Conservation (phyloP, 2,888 invertebrate genomes). For the Hirtodrosophila duncani region DNA sequence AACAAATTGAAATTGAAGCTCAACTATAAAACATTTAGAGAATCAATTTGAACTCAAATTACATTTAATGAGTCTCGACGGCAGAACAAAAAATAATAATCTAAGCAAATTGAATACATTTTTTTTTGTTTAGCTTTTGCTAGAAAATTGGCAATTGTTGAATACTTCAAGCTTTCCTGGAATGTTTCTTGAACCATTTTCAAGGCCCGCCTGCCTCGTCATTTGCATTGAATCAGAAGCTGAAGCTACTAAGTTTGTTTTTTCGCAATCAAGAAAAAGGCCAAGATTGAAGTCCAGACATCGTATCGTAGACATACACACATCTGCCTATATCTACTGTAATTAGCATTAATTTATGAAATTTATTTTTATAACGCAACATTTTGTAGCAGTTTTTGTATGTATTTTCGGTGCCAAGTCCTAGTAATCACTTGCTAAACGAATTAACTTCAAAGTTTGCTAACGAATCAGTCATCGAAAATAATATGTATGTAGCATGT, state of each 20-base stretch:
- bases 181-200: slow-evolving; percentile 22
- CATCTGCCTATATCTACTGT: neutral
- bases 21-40: slow-evolving; percentile 11
- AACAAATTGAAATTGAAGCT: slow-evolving; percentile 28
- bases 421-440: slow-evolving; percentile 64
- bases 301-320: neutral
- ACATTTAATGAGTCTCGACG: slow-evolving; percentile 39
- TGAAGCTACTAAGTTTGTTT: slow-evolving; percentile 8
- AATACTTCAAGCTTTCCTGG: no score
- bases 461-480: slow-evolving; percentile 46
- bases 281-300: slow-evolving; percentile 41
- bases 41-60: slow-evolving; percentile 38
- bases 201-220: slow-evolving; percentile 40
- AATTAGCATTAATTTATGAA: slow-evolving; percentile 58
- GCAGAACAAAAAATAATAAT: slow-evolving; percentile 18
- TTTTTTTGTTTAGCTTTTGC: slow-evolving; percentile 24
- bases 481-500: slow-evolving; percentile 5
- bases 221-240: slow-evolving; percentile 58
- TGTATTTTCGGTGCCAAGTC: slow-evolving; percentile 48
- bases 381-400: slow-evolving; percentile 20
- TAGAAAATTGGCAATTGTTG: neutral
- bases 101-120: slow-evolving; percentile 17
- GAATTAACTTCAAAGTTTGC: slow-evolving; percentile 42
- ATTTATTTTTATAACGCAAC: slow-evolving; percentile 41
- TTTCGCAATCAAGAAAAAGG: neutral